Conservation (phyloP, 2,888 invertebrate species). For the Cancer borealis region DNA sequence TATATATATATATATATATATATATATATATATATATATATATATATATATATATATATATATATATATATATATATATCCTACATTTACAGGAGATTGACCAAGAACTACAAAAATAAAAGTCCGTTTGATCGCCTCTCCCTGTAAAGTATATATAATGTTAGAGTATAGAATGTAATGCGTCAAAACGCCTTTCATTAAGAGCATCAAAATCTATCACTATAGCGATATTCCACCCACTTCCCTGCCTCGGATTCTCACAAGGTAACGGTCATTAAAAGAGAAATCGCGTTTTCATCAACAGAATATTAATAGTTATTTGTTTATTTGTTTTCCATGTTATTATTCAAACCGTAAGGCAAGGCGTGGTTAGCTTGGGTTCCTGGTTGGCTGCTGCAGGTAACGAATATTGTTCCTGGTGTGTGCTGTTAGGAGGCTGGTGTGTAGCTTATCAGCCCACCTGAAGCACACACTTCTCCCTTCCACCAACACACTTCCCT, state of each 20-base stretch:
- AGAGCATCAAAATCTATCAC: not conserved
- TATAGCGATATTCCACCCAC: not conserved
- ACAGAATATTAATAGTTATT: not conserved
- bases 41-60: slow-evolving; percentile 23
- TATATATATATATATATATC: not conserved
- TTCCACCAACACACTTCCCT: no score
- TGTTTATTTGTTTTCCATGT: not conserved
- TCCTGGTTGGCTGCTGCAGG: not conserved
- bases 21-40: slow-evolving; percentile 13
- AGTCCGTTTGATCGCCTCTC: no score
- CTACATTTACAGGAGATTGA: no score
- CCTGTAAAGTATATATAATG: no score
- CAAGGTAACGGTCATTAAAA: not conserved
- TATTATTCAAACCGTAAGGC: not conserved
- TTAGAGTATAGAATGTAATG: no score
- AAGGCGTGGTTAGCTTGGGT: not conserved
- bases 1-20: not conserved
- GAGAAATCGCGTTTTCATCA: not conserved
- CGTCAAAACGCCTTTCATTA: no score
- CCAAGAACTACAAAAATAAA: no score
- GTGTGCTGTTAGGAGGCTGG: not conserved
- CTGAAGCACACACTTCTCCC: not conserved
- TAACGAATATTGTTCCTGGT: not conserved
- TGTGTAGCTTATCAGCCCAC: not conserved
- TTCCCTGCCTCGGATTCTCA: not conserved